Conservation (phyloP, 2,113 vertebrate genomes). For the Lucifuga dentata region DNA sequence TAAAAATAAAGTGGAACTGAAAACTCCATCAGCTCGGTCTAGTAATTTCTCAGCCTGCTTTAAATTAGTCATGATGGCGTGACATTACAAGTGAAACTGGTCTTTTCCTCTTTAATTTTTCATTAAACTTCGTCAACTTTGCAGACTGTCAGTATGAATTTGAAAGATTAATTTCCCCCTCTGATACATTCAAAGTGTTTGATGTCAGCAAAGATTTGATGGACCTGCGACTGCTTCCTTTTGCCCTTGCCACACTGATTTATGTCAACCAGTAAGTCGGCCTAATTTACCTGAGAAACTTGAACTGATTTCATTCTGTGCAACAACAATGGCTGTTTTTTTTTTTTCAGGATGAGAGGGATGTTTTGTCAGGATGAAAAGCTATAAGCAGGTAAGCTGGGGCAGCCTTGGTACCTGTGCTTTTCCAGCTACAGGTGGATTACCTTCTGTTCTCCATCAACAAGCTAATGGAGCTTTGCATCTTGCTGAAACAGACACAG, state of each 20-base stretch:
- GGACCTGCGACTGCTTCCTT: constrained; percentile 10
- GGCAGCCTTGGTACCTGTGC: not conserved
- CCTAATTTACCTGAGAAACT: not conserved
- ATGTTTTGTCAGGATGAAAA: not conserved
- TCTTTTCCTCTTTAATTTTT: constrained; percentile 47
- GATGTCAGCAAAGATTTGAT: constrained; percentile 2
- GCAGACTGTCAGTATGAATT: constrained; percentile 31
- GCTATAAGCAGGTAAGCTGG: too few relatives aligned
- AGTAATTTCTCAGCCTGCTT: constrained; percentile 22
- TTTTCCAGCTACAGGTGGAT: not conserved
- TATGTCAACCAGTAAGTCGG: constrained; percentile 10
- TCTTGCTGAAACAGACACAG: not conserved
- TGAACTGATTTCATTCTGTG: not conserved
- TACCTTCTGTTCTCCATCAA: not conserved
- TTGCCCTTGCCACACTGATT: constrained; percentile 4
- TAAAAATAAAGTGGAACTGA: constrained; percentile 5
- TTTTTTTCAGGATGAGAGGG: not conserved
- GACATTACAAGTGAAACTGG: constrained; percentile 50
- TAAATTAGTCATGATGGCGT: constrained; percentile 47
- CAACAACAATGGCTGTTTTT: not conserved
- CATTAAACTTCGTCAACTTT: constrained; percentile 44
- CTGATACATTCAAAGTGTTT: constrained; percentile 21
- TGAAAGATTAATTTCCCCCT: constrained; percentile 35
- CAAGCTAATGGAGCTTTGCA: not conserved
- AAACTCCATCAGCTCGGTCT: constrained; percentile 13